Conservation (phyloP, 2,888 invertebrate genomes). For the Dermolepida albohirtum region DNA sequence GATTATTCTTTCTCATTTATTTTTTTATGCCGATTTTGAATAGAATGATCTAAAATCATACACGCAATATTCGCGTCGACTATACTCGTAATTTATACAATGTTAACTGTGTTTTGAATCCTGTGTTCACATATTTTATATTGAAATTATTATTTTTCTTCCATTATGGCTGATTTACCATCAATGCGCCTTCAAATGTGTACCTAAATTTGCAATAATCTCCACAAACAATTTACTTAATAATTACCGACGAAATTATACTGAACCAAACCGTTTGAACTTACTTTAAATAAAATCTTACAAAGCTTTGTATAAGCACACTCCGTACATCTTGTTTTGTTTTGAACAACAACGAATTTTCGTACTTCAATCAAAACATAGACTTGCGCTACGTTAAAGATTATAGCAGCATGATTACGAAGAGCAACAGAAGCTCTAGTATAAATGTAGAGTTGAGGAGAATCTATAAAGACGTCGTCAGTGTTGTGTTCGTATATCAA, state of each 20-base stretch:
- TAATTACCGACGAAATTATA: conserved; percentile 32
- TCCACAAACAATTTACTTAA: conserved; percentile 29
- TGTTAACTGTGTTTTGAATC: no score
- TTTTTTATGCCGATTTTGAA: no score
- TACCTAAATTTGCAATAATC: not conserved
- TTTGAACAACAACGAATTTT: conserved; percentile 40
- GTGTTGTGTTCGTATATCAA: conserved; percentile 18
- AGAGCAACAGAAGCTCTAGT: conserved; percentile 39
- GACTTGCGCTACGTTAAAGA: conserved; percentile 45
- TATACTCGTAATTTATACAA: no score
- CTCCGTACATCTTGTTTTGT: conserved; percentile 7
- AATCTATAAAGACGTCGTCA: conserved; percentile 1
- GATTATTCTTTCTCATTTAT: no score
- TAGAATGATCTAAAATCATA: no score
- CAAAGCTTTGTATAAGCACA: conserved; percentile 4
- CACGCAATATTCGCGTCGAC: no score
- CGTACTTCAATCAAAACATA: conserved; percentile 44
- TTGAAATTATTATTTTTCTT: no score
- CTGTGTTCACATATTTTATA: no score
- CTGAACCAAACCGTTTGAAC: conserved; percentile 28
- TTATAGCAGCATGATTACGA: conserved; percentile 45
- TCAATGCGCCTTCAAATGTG: no score
- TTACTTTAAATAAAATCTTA: conserved; percentile 27
- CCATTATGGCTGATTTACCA: no score
- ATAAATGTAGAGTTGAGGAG: no score